phyloP scores from a whole-genome alignment of 1,140 invertebrate species.

The Lepidurus apus region DNA sequence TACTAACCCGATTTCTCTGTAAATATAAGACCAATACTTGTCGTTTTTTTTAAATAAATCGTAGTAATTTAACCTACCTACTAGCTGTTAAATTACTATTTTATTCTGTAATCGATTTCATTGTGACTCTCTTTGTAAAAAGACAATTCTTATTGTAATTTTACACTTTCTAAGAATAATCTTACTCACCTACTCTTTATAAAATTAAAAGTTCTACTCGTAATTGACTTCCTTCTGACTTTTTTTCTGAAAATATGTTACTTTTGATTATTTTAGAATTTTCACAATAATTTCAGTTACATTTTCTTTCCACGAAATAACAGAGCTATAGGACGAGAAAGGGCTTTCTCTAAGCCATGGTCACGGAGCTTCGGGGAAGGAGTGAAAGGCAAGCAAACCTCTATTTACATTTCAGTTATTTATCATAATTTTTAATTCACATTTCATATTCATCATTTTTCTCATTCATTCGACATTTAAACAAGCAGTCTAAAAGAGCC shows the following conservation, averaged over 20 bases:
- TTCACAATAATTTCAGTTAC: background rate
- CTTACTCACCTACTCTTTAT: constrained; percentile 1
- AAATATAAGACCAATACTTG: too few relatives aligned
- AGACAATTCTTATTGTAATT: background rate
- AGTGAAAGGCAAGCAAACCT: constrained; percentile 1
- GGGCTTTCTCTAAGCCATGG: background rate
- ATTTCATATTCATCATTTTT: background rate
- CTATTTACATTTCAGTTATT: background rate
- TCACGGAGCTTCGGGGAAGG: background rate
- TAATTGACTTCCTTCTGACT: background rate
- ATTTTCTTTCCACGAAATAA: background rate
- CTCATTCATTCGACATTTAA: background rate
- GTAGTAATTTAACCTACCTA: too few relatives aligned
- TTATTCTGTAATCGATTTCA: too few relatives aligned
- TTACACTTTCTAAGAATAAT: background rate
- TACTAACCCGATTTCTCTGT: too few relatives aligned
- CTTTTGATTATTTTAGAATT: too few relatives aligned
- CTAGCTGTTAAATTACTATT: too few relatives aligned
- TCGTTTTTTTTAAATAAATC: too few relatives aligned
- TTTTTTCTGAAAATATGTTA: background rate
- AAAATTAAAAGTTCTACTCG: background rate
- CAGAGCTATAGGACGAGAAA: background rate
- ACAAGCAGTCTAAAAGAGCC: background rate
- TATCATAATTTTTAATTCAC: background rate
- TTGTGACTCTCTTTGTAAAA: too few relatives aligned